These are phyloP conservation scores for Calameuta filiformis DNA, from an alignment of 2,888 invertebrate genomes.

Conservation along the genomic window DNA sequence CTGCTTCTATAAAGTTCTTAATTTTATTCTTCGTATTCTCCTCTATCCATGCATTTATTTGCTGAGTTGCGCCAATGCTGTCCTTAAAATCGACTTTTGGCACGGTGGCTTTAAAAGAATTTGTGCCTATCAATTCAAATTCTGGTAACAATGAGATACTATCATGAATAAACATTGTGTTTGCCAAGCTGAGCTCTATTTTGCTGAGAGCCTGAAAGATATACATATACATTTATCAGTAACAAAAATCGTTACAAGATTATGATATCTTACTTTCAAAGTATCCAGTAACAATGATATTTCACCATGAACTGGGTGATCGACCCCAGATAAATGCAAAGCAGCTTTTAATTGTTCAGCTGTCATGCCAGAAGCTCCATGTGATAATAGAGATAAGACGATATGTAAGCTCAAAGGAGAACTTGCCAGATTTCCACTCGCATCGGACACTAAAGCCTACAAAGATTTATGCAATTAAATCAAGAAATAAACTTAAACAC, in stretches of 20 bases:
- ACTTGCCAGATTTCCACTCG: constrained; percentile 16
- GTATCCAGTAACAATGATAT: constrained; percentile 2
- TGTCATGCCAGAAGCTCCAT: constrained; percentile 25
- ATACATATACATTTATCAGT: neutral
- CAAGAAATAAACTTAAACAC: too few relatives aligned
- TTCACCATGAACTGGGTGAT: constrained; percentile 1
- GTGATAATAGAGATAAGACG: constrained; percentile 30
- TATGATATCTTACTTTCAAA: constrained; percentile 2
- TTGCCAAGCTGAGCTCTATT: constrained; percentile 50
- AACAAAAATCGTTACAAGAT: too few relatives aligned
- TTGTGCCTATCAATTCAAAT: constrained; percentile 39
- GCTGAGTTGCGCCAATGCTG: constrained; percentile 49
- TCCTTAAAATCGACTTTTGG: constrained; percentile 50
- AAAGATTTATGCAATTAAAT: constrained; percentile 14
- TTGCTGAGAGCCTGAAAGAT: neutral
- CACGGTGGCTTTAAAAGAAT: constrained; percentile 49
- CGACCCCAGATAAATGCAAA: constrained; percentile 20
- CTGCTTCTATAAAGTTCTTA: constrained; percentile 65
- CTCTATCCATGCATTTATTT: constrained; percentile 70
- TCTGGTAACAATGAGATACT: constrained; percentile 35
- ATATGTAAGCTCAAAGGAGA: constrained; percentile 42
- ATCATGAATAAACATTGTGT: constrained; percentile 56
- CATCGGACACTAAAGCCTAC: constrained; percentile 33
- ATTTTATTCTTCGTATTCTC: constrained; percentile 68
- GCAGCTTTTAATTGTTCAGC: constrained; percentile 24